Conservation (phyloP, 53 echinoderm and acorn worm genomes). For the Henricia sp. region DNA sequence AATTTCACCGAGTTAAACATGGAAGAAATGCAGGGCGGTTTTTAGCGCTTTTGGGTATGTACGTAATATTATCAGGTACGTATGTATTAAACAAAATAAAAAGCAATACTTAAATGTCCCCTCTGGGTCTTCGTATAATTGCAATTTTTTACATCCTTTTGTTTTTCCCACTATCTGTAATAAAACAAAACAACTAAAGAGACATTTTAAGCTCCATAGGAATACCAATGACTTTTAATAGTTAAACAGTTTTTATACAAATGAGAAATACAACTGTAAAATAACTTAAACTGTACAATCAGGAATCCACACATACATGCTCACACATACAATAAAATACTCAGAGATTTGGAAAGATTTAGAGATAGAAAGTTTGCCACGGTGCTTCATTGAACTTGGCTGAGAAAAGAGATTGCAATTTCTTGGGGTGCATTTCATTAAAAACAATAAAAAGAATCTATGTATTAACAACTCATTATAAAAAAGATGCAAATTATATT, state of each 20-base stretch:
- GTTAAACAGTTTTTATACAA: constrained; percentile 48
- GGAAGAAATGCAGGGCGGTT: too few relatives aligned
- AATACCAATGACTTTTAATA: constrained; percentile 60
- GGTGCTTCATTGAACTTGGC: neutral
- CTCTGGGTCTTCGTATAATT: too few relatives aligned
- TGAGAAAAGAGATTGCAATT: neutral
- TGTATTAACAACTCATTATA: neutral
- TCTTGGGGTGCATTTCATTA: neutral
- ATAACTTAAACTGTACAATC: constrained; percentile 58
- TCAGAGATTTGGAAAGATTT: neutral
- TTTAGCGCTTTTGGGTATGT: too few relatives aligned
- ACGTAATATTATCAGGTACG: too few relatives aligned
- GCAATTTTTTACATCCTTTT: too few relatives aligned
- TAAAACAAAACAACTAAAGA: neutral
- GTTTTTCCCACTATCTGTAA: neutral
- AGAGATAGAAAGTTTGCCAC: neutral
- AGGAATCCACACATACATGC: constrained; percentile 21
- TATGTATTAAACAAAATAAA: too few relatives aligned
- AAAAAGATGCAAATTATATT: constrained; percentile 13
- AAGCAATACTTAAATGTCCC: too few relatives aligned
- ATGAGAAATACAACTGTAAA: constrained; percentile 54
- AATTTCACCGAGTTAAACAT: too few relatives aligned
- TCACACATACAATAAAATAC: neutral
- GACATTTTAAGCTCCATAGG: constrained; percentile 18
- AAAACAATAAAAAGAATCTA: neutral